These are phyloP conservation scores for Amblyopsis hoosieri DNA, from an alignment of 2,797 vertebrate species.

Conservation along the genomic window DNA sequence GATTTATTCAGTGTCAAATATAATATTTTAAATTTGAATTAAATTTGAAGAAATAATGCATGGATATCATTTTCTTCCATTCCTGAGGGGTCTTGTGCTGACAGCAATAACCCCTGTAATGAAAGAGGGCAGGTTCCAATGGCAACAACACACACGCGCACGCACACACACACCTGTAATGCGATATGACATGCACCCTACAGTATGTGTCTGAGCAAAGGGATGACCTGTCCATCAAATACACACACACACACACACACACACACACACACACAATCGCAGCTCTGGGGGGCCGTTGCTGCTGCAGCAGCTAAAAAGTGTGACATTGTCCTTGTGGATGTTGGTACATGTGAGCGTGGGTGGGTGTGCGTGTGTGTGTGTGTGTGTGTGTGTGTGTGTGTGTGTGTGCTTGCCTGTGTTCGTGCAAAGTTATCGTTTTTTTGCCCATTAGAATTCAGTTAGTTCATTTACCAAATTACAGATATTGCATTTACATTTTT, in stretches of 20 bases:
- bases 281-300: conserved; percentile 54
- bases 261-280: conserved; percentile 4
- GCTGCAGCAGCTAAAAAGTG: conserved; percentile 43
- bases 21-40: too few relatives aligned
- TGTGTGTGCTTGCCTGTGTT: too few relatives aligned
- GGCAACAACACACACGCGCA: conserved; percentile 23
- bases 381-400: background rate
- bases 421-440: too few relatives aligned
- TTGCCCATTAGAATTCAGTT: too few relatives aligned
- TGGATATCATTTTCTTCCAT: background rate
- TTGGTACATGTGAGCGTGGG: conserved; percentile 22
- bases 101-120: conserved; percentile 51
- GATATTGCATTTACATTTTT: too few relatives aligned
- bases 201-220: conserved; percentile 72
- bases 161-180: conserved; percentile 59
- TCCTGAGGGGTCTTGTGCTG: conserved; percentile 25
- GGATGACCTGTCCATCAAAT: conserved; percentile 66
- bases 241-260: conserved; percentile 26
- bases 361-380: background rate
- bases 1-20: background rate
- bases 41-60: too few relatives aligned
- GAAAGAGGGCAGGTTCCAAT: conserved; percentile 38
- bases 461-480: too few relatives aligned
- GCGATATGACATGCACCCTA: conserved; percentile 76
- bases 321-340: conserved; percentile 67